Percentiles rank a stretch among this genome's conserved stretches.
Conservation (phyloP, 2,888 invertebrate genomes). For the Glyphotaelius pellucidus region DNA sequence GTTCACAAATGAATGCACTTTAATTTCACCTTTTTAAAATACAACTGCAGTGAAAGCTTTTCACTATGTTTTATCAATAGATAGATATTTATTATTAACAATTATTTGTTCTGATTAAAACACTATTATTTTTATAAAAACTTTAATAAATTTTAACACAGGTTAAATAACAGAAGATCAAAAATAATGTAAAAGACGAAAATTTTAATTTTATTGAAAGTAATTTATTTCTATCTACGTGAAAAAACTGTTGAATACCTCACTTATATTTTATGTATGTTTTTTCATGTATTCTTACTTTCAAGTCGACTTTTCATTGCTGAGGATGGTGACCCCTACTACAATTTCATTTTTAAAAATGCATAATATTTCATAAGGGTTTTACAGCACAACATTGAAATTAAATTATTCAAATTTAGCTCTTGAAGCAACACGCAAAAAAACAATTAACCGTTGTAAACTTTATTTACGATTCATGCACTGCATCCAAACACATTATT, state of each 20-base stretch:
- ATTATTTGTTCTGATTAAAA: background rate
- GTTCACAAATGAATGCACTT: background rate
- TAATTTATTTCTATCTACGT: background rate
- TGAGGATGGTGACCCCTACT: too few relatives aligned
- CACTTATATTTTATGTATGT: background rate
- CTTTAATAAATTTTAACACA: background rate
- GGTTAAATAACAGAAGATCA: background rate
- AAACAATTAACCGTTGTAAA: background rate
- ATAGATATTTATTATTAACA: too few relatives aligned
- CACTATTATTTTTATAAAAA: background rate
- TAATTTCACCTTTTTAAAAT: background rate
- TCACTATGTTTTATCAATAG: too few relatives aligned
- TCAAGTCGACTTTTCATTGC: too few relatives aligned
- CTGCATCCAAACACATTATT: background rate
- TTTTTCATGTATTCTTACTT: too few relatives aligned
- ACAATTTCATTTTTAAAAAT: background rate
- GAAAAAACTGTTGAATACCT: background rate
- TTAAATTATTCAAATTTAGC: constrained; percentile 4
- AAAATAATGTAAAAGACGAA: background rate
- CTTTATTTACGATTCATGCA: constrained; percentile 2
- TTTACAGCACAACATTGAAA: background rate
- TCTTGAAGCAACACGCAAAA: background rate
- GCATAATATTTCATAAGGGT: background rate
- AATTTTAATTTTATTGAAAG: too few relatives aligned
- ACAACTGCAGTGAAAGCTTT: too few relatives aligned